Conservation (phyloP, 2,888 invertebrate species). For the Tridacna crocea region DNA sequence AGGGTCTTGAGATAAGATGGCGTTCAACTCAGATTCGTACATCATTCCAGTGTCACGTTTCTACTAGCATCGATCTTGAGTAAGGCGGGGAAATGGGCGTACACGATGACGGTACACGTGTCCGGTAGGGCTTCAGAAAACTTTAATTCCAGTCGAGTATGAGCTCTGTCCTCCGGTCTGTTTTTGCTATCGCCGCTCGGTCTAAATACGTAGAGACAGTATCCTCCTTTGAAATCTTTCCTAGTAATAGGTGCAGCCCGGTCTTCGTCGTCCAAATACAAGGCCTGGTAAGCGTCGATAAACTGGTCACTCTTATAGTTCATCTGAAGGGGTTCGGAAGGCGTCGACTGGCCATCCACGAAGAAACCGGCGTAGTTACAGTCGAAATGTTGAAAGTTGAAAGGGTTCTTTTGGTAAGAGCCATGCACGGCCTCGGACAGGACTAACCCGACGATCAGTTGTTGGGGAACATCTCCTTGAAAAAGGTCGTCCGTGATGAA, state of each 20-base stretch:
- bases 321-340: constrained; percentile 30
- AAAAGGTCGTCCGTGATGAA: constrained; percentile 42
- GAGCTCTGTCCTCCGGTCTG: constrained; percentile 20
- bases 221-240: constrained; percentile 26
- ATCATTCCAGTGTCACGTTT: constrained; percentile 16
- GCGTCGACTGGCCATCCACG: constrained; percentile 38
- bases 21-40: not conserved
- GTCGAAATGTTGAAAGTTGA: constrained; percentile 36
- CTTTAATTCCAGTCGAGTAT: constrained; percentile 34
- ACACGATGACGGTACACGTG: too few relatives aligned
- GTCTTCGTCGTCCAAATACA: constrained; percentile 1
- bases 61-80: too few relatives aligned
- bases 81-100: too few relatives aligned
- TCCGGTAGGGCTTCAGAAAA: too few relatives aligned
- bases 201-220: constrained; percentile 29
- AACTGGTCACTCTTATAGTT: constrained; percentile 34
- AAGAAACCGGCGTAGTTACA: constrained; percentile 43
- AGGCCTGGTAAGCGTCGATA: constrained; percentile 13
- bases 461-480: constrained; percentile 39
- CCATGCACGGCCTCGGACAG: constrained; percentile 26
- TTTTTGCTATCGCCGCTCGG: constrained; percentile 3
- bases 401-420: constrained; percentile 36
- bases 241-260: constrained; percentile 15
- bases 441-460: constrained; percentile 45
- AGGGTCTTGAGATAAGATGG: not conserved